Evolutionary conservation across 2,797 vertebrate genomes (phyloP).

Genomic region (Microtus obscurus): DNA sequence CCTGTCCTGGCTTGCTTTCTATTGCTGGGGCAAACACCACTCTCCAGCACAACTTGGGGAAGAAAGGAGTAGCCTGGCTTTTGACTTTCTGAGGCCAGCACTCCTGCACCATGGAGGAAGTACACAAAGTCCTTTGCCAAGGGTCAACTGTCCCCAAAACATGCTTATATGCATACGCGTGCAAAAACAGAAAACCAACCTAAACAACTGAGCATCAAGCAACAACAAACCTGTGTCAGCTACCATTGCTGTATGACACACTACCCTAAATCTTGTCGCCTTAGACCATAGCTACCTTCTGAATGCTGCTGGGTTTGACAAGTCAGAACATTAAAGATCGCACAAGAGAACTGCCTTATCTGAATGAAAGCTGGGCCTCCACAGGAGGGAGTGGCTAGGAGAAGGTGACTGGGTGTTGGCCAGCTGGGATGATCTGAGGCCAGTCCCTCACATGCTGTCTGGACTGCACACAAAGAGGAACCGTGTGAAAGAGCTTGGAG

Average conservation of each 20-base stretch:
- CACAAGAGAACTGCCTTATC: not conserved
- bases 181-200: not conserved
- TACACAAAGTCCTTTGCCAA: not conserved
- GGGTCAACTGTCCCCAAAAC: not conserved
- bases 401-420: not conserved
- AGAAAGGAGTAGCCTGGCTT: not conserved
- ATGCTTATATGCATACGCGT: not conserved
- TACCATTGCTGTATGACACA: not conserved
- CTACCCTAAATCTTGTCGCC: not conserved
- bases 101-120: not conserved
- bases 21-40: not conserved
- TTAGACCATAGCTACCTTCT: not conserved
- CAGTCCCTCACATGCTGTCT: not conserved
- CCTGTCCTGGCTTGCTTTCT: not conserved
- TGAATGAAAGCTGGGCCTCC: not conserved
- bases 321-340: not conserved
- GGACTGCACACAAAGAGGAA: not conserved
- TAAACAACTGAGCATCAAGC: not conserved
- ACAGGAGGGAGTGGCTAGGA: not conserved
- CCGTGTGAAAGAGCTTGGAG: not conserved
- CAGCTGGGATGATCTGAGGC: not conserved
- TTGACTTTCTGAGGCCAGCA: not conserved
- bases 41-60: not conserved
- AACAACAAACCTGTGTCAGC: not conserved
- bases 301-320: not conserved